Evolutionary conservation across 2,113 vertebrate genomes (phyloP).

Genomic region (Odontesthes bonariensis): DNA sequence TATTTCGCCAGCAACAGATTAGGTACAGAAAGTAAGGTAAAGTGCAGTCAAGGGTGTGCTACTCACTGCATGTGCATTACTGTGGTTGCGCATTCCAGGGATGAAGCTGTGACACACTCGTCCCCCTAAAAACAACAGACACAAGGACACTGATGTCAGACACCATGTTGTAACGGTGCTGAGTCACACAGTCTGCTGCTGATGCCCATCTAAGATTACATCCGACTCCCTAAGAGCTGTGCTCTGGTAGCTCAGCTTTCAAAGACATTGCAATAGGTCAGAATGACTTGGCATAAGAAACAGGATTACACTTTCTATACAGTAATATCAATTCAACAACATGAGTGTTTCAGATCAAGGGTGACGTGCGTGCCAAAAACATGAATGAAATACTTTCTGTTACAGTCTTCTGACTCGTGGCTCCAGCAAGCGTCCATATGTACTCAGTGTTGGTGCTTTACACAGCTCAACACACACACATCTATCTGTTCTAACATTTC

Average conservation of each 20-base stretch:
- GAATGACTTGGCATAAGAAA: not conserved
- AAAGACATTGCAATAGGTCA: not conserved
- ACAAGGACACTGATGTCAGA: conserved; percentile 55
- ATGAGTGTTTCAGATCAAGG: not conserved
- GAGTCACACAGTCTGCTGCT: conserved; percentile 36
- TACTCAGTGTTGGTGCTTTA: no score
- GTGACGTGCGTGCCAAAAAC: not conserved
- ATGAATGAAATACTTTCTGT: no score
- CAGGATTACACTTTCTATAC: not conserved
- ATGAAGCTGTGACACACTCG: conserved; percentile 84
- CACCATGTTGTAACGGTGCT: conserved; percentile 10
- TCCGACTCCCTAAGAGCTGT: not conserved
- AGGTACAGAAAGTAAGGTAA: not conserved
- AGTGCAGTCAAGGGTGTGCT: not conserved
- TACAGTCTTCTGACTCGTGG: no score
- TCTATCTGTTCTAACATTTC: no score
- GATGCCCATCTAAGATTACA: conserved; percentile 13
- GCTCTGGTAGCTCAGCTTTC: conserved; percentile 3
- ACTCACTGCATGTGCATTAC: conserved; percentile 76
- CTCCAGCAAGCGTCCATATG: no score
- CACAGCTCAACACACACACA: no score
- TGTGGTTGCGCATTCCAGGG: conserved; percentile 81
- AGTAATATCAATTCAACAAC: not conserved
- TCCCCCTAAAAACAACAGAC: conserved; percentile 74
- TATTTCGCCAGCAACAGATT: not conserved